Base-by-base conservation (phyloP, 2,113 vertebrate species). In the Thymallus thymallus region DNA sequence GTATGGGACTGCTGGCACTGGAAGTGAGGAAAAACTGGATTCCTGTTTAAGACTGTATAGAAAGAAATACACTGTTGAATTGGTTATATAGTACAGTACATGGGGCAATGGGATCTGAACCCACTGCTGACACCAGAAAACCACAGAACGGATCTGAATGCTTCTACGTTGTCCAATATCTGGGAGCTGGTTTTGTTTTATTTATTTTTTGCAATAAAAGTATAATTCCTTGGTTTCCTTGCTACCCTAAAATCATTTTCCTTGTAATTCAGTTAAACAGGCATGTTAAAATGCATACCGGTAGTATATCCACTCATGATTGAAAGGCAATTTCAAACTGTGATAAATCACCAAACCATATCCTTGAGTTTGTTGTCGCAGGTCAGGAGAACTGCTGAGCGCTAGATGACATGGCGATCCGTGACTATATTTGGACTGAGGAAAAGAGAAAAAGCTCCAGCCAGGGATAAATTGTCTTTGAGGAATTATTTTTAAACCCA, bases 371-470 rank as follows among this genome's bases (percentile, higher is more conserved):
- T 79, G 76, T 76, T 82, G 80, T 84, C 58, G 73, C 73, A 46
- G 72, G 35, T 76, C 55, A 35, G 13, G 75, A 70, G 79, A 73
- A 85, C 80, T 78, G 71, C 85, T 80, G 79, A 82, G 81, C 71
- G 73, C 77, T 77, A 81, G 85, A 91, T 93, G 92, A 94, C 91
- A 90, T 93, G 93, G 92, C 92, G 78, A 74, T 76, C 86, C 70
- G 80, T 35, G 75, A 76, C 91, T 94, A 91, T 90, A 89, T 91
- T 92, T 90, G 90, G 84, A 76, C 80, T 73, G 74, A 68, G 84
- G 87, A 82, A 85, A 86, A 80, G 71, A 81, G 76, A 77, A 62
- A 55, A 74, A 56, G 61, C 68, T 84, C 80, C 65, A 84, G 83
- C 80, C 65, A 83, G 29, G 76, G 74, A 68, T 74, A 75, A 76